A percentile compares a stretch with the other conserved stretches of the same genome.
These are phyloP conservation scores for Leucopsar rothschildi DNA, from an alignment of 2,113 vertebrate species.

Conservation along the genomic window DNA sequence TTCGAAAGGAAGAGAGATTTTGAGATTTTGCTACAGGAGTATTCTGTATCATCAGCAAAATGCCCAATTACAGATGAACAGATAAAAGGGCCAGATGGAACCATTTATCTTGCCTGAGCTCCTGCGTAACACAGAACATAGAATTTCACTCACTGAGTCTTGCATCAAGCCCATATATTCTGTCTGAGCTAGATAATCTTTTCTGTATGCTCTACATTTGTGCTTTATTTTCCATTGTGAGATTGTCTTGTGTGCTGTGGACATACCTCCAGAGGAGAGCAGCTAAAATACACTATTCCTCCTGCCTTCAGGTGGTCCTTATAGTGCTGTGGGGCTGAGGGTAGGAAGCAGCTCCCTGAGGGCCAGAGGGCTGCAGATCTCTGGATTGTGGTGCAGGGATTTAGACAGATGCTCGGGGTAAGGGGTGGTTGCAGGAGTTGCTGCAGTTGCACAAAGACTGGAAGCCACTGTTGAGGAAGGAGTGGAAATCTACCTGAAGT, in stretches of 20 bases:
- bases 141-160: neutral
- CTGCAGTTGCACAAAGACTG: neutral
- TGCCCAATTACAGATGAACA: neutral
- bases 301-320: neutral
- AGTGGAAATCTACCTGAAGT: neutral
- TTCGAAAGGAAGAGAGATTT: neutral
- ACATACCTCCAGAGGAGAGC: neutral
- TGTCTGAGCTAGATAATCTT: neutral
- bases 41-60: neutral
- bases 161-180: neutral
- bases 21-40: neutral
- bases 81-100: neutral
- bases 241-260: fast-evolving
- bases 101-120: neutral
- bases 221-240: neutral
- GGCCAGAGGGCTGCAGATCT: neutral
- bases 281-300: neutral
- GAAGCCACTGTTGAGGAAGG: neutral
- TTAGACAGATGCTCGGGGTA: fast-evolving
- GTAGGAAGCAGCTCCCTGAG: neutral
- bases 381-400: neutral
- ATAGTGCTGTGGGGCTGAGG: neutral
- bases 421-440: neutral
- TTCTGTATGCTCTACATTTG: neutral
- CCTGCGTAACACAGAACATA: neutral